Evolutionary conservation across 2,797 vertebrate genomes (phyloP).

Genomic region (Mycteria americana): DNA sequence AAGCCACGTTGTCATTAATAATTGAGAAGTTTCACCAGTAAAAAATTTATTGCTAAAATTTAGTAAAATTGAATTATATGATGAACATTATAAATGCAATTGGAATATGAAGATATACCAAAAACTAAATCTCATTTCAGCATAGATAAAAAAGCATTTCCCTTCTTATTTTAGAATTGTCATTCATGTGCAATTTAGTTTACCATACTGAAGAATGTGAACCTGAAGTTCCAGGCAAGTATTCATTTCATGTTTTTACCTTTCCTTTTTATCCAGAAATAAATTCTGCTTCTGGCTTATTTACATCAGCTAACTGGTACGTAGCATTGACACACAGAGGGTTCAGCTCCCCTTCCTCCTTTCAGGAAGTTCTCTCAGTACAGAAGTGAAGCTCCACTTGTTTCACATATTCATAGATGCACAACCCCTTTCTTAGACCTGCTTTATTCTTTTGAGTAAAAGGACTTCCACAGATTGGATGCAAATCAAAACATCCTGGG

Average conservation of each 20-base stretch:
- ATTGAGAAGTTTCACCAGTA: neutral
- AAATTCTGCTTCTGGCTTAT: neutral
- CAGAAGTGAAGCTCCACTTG: neutral
- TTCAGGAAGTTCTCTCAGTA: neutral
- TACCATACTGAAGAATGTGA: neutral
- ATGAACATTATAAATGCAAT: neutral
- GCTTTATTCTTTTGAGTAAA: neutral
- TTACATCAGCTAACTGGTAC: neutral
- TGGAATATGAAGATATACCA: neutral
- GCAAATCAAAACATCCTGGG: neutral
- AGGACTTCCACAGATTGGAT: neutral
- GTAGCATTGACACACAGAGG: rapidly evolving
- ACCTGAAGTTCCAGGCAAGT: neutral
- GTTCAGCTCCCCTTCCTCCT: neutral
- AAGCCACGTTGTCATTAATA: neutral
- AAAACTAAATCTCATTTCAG: neutral
- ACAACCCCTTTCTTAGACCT: neutral
- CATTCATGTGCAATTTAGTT: neutral
- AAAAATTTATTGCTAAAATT: neutral
- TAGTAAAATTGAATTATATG: neutral
- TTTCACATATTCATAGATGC: neutral
- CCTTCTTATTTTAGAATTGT: neutral
- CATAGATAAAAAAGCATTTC: neutral
- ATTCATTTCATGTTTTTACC: neutral
- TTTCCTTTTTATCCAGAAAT: neutral